These are phyloP conservation scores for Coronaproctus castanopsis DNA, from an alignment of 2,888 invertebrate species.

Conservation along the genomic window DNA sequence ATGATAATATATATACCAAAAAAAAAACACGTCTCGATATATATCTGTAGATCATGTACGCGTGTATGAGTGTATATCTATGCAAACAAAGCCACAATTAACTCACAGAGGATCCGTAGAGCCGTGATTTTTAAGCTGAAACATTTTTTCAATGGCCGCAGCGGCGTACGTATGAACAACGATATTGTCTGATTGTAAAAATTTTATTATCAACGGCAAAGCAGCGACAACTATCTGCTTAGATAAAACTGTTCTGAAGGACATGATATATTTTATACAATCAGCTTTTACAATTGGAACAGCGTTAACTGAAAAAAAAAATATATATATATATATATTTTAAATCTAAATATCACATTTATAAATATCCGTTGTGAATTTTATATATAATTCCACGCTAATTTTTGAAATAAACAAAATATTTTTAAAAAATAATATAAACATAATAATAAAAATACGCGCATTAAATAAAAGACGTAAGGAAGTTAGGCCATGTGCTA, in stretches of 20 bases:
- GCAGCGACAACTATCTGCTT: slow-evolving; percentile 50
- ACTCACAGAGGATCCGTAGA: too few relatives aligned
- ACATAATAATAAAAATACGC: too few relatives aligned
- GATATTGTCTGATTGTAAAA: slow-evolving; percentile 51
- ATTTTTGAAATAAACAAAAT: background rate
- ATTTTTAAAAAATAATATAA: slow-evolving; percentile 10
- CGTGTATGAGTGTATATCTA: too few relatives aligned
- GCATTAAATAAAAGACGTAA: too few relatives aligned
- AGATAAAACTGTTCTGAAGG: slow-evolving; percentile 76
- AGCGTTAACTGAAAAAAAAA: slow-evolving; percentile 47
- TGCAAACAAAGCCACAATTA: too few relatives aligned
- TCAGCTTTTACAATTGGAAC: slow-evolving; percentile 87
- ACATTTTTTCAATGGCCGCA: slow-evolving; percentile 68
- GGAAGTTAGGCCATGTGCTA: too few relatives aligned
- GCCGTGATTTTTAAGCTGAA: too few relatives aligned
- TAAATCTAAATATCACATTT: background rate
- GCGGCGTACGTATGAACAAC: slow-evolving; percentile 94
- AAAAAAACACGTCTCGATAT: too few relatives aligned
- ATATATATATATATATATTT: slow-evolving; percentile 3
- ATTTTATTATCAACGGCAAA: slow-evolving; percentile 56
- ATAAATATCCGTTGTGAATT: background rate
- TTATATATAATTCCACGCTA: background rate
- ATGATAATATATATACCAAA: too few relatives aligned
- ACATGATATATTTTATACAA: slow-evolving; percentile 88
- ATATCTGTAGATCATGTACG: too few relatives aligned